A percentile compares a stretch with the other conserved stretches of the same genome.
Conservation (phyloP, 2,888 invertebrate species). For the Pseudococcus viburni region DNA sequence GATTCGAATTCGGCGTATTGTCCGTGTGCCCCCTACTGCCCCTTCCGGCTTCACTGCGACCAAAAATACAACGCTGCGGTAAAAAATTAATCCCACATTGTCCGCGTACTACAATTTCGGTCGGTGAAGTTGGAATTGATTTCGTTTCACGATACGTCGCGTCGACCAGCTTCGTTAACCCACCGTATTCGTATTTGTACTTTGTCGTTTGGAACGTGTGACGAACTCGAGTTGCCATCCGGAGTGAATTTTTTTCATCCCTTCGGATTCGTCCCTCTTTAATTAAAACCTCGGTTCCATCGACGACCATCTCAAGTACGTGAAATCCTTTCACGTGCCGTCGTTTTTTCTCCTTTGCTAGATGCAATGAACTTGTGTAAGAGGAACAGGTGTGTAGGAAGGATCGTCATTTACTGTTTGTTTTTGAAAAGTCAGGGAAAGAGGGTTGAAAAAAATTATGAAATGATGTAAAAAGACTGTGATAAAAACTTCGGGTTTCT, state of each 20-base stretch:
- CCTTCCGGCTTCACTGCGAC: background rate
- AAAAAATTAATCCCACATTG: slow-evolving; percentile 32
- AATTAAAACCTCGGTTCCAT: background rate
- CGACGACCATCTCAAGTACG: background rate
- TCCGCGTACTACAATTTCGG: background rate
- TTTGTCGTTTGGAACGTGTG: background rate
- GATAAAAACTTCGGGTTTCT: too few species aligned
- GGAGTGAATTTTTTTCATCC: background rate
- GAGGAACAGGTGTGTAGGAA: too few species aligned
- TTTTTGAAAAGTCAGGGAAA: too few species aligned
- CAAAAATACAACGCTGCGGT: background rate
- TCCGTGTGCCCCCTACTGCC: background rate
- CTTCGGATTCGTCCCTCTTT: background rate
- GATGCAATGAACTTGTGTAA: too few species aligned
- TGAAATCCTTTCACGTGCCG: background rate
- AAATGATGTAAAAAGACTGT: too few species aligned
- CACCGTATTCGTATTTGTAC: background rate
- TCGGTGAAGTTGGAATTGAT: slow-evolving; percentile 18
- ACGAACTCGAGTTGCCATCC: background rate
- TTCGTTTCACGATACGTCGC: slow-evolving; percentile 24
- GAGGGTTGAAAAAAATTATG: too few species aligned
- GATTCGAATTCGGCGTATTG: slow-evolving; percentile 47
- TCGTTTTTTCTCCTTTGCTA: background rate
- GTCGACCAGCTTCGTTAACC: background rate
- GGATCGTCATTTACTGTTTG: too few species aligned